Evolutionary conservation across 2,113 vertebrate species (phyloP), one percentile per base, ranked within the genome.

Genomic region (Pterocles gutturalis): DNA sequence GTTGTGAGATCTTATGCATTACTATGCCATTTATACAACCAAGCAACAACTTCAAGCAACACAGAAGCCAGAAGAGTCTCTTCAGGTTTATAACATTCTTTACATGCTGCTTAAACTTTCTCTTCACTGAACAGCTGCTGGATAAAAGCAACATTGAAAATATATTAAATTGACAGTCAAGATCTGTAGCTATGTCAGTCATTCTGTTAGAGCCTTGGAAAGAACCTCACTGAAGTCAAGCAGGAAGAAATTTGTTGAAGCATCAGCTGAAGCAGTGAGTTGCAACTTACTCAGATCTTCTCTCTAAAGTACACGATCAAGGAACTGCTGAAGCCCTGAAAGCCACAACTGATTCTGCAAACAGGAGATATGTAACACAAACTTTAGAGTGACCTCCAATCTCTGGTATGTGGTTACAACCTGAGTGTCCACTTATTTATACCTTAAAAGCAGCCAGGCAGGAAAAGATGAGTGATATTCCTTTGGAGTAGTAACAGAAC

Each of bases 201-300:
- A 91, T 94, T 81, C 89, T 93, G 81, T 78, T 93, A 95, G 77
- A 91, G 64, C 33, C n/a, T 57, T 71, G 79, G 67, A 67, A 87
- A 93, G 75, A 80, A 85, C 51, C 60, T 85, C 72, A 46, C 75
- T 75, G 48, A 94, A 96, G 55, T 83, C 58, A 83, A 77, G 73
- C 73, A 93, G 66, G 75, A 94, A 96, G 93, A 95, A 85, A 96
- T 93, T 88, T 91, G 70, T 33, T 34, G 78, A 66, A 92, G 60
- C 88, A 84, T 66, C 87, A 93, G 69, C 95, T 61, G 28, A 92
- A 93, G 71, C 83, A 72, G 55, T 19, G 36, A 96, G 78, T 91
- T 4, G 0, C 88, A 73, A 89, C 58, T 80, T 65, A 43, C 71
- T 83, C 70, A 73, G 26, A 84, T 66, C 86, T 58, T 58, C 62